Conservation (phyloP, 2,888 invertebrate species). For the Leuctra nigra region DNA sequence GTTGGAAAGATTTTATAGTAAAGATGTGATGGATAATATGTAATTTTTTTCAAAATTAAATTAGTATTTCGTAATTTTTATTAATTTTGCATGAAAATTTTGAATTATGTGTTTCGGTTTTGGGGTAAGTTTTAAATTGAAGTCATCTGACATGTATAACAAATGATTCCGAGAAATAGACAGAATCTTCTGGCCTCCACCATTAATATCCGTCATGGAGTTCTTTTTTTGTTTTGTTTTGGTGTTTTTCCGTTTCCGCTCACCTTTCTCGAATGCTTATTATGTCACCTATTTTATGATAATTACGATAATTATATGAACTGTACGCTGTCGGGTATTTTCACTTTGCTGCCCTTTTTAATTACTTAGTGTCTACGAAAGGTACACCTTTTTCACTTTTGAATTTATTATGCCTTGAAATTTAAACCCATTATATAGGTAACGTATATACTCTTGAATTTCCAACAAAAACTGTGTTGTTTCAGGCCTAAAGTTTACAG, state of each 20-base stretch:
- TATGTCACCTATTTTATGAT: conserved; percentile 1
- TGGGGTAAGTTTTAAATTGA: too few species aligned
- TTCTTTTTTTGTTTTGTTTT: too few species aligned
- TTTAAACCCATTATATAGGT: conserved; percentile 6
- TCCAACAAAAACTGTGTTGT: conserved; percentile 10
- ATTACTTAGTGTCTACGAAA: background rate
- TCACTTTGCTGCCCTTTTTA: conserved; percentile 1
- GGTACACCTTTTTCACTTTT: background rate
- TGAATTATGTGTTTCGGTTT: too few species aligned
- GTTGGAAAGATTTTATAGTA: too few species aligned
- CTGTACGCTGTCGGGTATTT: background rate
- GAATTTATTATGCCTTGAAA: conserved; percentile 1
- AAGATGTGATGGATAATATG: too few species aligned
- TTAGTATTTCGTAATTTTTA: too few species aligned
- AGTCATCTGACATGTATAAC: too few species aligned
- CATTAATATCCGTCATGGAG: conserved; percentile 1
- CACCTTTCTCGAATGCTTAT: background rate
- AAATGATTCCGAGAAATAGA: too few species aligned
- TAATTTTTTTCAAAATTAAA: too few species aligned
- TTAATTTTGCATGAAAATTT: too few species aligned
- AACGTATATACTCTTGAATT: conserved; percentile 1
- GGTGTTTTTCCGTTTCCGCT: conserved; percentile 3
- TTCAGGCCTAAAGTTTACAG: background rate
- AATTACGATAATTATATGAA: background rate
- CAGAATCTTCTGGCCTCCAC: too few species aligned